Percentiles rank a stretch among this genome's conserved stretches.
Conservation (phyloP, 2,888 invertebrate species). For the Adela reaumurella region DNA sequence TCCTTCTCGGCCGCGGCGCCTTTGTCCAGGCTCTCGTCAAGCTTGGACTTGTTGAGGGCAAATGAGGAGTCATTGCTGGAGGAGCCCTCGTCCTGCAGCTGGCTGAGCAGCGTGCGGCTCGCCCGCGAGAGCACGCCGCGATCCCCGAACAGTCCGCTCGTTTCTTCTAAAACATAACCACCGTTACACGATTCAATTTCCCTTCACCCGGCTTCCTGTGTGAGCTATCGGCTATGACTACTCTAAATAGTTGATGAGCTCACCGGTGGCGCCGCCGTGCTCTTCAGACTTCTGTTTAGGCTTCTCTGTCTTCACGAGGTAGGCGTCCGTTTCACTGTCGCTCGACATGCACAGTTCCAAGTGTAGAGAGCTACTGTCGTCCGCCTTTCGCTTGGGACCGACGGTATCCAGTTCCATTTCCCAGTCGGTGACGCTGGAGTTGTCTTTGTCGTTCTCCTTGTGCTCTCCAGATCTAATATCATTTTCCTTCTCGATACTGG, state of each 20-base stretch:
- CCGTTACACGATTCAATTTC: too few species aligned
- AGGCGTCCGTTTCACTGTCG: slow-evolving; percentile 41
- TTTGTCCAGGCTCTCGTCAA: slow-evolving; percentile 16
- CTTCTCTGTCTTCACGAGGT: slow-evolving; percentile 31
- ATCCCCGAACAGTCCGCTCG: slow-evolving; percentile 35
- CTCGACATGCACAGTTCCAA: slow-evolving; percentile 51
- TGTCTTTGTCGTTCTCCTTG: slow-evolving; percentile 32
- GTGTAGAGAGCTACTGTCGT: slow-evolving; percentile 31
- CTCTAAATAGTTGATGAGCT: not conserved
- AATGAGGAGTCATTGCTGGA: slow-evolving; percentile 52
- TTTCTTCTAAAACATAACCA: slow-evolving; percentile 26
- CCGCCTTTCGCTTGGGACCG: slow-evolving; percentile 35
- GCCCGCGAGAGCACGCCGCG: slow-evolving; percentile 38
- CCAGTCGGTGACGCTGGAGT: slow-evolving; percentile 52
- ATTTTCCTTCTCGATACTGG: slow-evolving; percentile 27
- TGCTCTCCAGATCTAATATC: slow-evolving; percentile 23
- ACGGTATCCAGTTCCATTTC: slow-evolving; percentile 58
- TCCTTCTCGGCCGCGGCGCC: slow-evolving; percentile 32
- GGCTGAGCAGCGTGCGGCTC: slow-evolving; percentile 46
- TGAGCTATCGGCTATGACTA: too few species aligned
- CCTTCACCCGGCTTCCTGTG: too few species aligned
- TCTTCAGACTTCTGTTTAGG: slow-evolving; percentile 29
- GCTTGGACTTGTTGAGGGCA: slow-evolving; percentile 30
- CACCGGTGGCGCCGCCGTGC: slow-evolving; percentile 7
- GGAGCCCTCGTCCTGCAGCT: slow-evolving; percentile 51